Evolutionary conservation across 2,888 invertebrate genomes (phyloP), one percentile per base, ranked within the genome.

Genomic region (Venusia cambrica): DNA sequence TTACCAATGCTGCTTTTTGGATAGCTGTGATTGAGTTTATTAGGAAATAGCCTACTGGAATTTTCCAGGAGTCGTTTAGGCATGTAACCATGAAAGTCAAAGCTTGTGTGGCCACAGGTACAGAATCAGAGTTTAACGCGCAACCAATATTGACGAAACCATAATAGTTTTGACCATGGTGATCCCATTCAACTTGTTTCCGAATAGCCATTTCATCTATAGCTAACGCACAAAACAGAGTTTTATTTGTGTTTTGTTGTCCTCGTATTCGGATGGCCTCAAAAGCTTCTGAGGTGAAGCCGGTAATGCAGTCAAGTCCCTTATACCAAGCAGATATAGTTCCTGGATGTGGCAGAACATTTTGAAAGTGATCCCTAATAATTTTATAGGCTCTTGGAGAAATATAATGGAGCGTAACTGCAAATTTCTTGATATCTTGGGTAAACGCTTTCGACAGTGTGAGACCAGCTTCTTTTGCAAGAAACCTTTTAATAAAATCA

Each of bases 151-250:
- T 21, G 6, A 30, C 21, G 4, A 21, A 7, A 3, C 30, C 26
- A 45, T 42, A 34, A 36, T 40, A 45, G 3, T 6, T 13, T 11
- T 48, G 47, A 1, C 51, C 48, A n/a, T n/a, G n/a, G n/a, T n/a
- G n/a, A 2, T 34, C 38, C 49, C 50, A 53, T 11, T 34, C 39
- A 8, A 40, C 45, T 31, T 52, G 49, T 5, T 32, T 27, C 1
- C 52, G 15, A 4, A 57, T 50, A 3, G 48, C 25, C 46, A 56
- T 54, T 30, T 56, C 54, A 30, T 51, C 45, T 1, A 15, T 21
- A 2, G 35, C 22, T 9, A 47, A 8, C 2, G 34, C 8, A 6
- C 45, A 31, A 7, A 29, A 14, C 4, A 22, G 2, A 13, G 3
- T 18, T 19, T 18, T 24, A 0, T 28, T 1, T 15, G 11, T 1